Percentiles rank a stretch among this genome's conserved stretches.
Evolutionary conservation across 2,888 invertebrate genomes (phyloP).

Genomic region (Reticulitermes lucifugus): DNA sequence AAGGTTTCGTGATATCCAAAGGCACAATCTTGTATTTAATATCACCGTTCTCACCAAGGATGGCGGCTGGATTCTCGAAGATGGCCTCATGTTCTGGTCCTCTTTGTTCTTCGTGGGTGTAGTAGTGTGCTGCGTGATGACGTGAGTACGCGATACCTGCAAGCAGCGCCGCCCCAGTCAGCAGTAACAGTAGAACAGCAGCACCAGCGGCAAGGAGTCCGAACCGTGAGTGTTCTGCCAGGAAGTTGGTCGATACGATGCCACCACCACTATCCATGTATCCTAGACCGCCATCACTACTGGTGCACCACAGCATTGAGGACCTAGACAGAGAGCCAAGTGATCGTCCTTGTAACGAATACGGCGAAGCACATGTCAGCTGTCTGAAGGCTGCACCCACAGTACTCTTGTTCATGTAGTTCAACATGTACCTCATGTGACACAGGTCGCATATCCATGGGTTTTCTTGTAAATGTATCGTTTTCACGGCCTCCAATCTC

Average conservation of each 20-base stretch:
- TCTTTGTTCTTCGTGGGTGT: slow-evolving; percentile 81
- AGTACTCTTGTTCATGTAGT: slow-evolving; percentile 69
- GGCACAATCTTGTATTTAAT: slow-evolving; percentile 60
- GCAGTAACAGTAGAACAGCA: slow-evolving; percentile 68
- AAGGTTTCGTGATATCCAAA: slow-evolving; percentile 39
- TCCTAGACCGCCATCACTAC: slow-evolving; percentile 67
- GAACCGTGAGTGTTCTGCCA: slow-evolving; percentile 69
- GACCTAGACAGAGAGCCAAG: slow-evolving; percentile 61
- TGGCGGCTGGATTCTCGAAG: slow-evolving; percentile 63
- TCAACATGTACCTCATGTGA: slow-evolving; percentile 69
- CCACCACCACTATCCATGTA: slow-evolving; percentile 58
- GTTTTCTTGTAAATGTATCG: slow-evolving; percentile 70
- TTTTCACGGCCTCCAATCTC: slow-evolving; percentile 69
- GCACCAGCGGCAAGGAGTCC: slow-evolving; percentile 68
- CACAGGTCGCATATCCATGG: slow-evolving; percentile 79
- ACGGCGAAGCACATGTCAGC: slow-evolving; percentile 71
- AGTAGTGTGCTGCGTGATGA: slow-evolving; percentile 79
- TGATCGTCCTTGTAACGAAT: slow-evolving; percentile 66
- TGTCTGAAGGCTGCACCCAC: slow-evolving; percentile 65
- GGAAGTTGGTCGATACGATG: slow-evolving; percentile 54
- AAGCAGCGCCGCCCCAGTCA: slow-evolving; percentile 59
- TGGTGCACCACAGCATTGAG: slow-evolving; percentile 65
- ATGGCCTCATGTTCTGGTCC: slow-evolving; percentile 60
- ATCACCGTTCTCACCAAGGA: slow-evolving; percentile 65
- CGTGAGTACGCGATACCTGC: slow-evolving; percentile 74